Evolutionary conservation across 2,888 invertebrate species (phyloP), one percentile per base, ranked within the genome.

Genomic region (Charanyca ferruginea): DNA sequence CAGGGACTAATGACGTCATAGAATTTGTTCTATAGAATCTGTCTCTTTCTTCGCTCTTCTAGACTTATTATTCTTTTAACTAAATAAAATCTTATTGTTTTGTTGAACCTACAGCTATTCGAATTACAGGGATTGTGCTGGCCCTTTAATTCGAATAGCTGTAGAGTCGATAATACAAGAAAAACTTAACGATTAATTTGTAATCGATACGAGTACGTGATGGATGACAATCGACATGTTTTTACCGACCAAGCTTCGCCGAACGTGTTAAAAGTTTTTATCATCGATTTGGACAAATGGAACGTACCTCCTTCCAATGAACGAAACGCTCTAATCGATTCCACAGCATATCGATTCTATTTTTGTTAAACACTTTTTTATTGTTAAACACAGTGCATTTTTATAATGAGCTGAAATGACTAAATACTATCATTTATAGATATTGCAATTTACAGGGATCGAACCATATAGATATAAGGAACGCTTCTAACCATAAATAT

Each of bases 201-300:
- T 45, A 52, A 58, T 49, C 22, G 51, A 9, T 38, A 51, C 51
- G 22, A n/a, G 38, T 44, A 42, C 41, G 38, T 58, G 44, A 47
- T 45, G 18, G 11, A 25, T 60, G 25, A 38, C 28, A 60, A 61
- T 53, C 44, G 16, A 61, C 25, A 9, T 22, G 9, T 54, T 58
- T 61, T 61, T 53, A 42, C 16, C 1, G 44, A 45, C 7, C 28
- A 35, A 47, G 7, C 69, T 54, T 54, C 60, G 18, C 20, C 41
- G 48, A 62, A 35, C 25, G 28, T 45, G 60, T 72, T 71, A 8
- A 35, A 52, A 41, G 23, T 62, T 77, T 74, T 71, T 74, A 41
- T 23, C 22, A n/a, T 22, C 79, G 79, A 78, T 74, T 74, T 47
- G 23, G 22, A 49, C 35, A 45, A 73, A 55, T 70, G 42, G 38